Base-by-base conservation (phyloP, 1,140 invertebrate genomes). In the Drosophila santomea region DNA sequence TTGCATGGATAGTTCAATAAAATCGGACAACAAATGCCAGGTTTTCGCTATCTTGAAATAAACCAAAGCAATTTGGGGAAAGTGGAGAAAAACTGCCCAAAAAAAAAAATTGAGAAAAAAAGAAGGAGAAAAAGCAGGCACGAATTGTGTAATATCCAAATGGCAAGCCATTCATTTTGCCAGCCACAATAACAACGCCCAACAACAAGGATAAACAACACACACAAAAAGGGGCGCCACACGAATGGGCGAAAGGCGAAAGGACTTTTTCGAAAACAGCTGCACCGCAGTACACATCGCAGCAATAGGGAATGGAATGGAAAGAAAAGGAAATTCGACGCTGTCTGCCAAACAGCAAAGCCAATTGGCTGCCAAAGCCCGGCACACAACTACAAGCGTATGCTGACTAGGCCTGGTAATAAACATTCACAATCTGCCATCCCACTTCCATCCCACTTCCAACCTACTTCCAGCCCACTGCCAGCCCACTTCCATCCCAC, bases 141-240 rank as follows among this genome's bases (percentile, higher is more conserved):
- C 57, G 43, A 68, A 62, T 78, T 77, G 74, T 78, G 64, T 78
- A 78, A 78, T 77, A 78, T 77, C 41, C 73, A 78, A 78, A 78
- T 77, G 74, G 51, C 63, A 60, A 78, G 64, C 64, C 64, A 78
- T 78, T 71, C 76, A 69, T 77, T 77, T 69, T 45, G 41, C 63
- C 52, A 59, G 58, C 58, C 57, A 48, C 72, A 73, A 71, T 44
- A 74, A 60, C 56, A 54, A 60, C 45, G 39, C 43, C 61, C 56
- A 66, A 43, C 51, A 41, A 58, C 38, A 41, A 58, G 68, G 66
- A 72, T 58, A 71, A 50, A 48, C 35, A 55, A 43, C 48, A 62
- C 48, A 62, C 41, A 38, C 28, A 63, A 14, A 45, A 56, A 59
- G 51, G 67, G 39, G 38, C 64, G 32, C 47, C 66, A 32, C 55